Evolutionary conservation across 2,888 invertebrate species (phyloP).

Genomic region (Lottia scabra): DNA sequence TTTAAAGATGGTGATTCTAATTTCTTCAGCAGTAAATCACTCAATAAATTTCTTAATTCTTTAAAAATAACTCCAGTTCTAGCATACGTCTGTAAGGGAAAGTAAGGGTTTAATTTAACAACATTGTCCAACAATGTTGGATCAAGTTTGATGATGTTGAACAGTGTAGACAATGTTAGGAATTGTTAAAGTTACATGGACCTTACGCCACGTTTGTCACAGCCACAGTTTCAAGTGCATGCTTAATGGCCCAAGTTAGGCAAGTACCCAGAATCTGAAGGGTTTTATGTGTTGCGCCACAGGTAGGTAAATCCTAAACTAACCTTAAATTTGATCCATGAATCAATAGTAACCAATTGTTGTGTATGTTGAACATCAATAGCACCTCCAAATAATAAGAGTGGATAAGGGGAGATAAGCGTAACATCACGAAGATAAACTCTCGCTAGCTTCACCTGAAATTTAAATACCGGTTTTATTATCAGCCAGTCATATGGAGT

Average conservation of each 20-base stretch:
- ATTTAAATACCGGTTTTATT: too few species aligned
- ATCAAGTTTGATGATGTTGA: too few species aligned
- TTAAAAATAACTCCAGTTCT: conserved; percentile 66
- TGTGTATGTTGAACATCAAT: conserved; percentile 67
- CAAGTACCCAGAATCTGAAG: too few species aligned
- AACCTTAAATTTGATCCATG: conserved; percentile 68
- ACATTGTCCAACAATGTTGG: too few species aligned
- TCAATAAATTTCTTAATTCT: conserved; percentile 58
- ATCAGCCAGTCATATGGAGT: too few species aligned
- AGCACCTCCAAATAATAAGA: conserved; percentile 87
- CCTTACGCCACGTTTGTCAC: too few species aligned
- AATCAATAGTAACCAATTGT: conserved; percentile 70
- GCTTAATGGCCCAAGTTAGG: too few species aligned
- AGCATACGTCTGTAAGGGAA: conserved; percentile 56
- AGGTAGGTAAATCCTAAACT: too few species aligned
- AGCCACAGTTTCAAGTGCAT: too few species aligned
- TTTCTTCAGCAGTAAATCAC: conserved; percentile 57
- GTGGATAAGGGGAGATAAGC: conserved; percentile 82
- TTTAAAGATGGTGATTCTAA: conserved; percentile 52
- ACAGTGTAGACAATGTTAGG: too few species aligned
- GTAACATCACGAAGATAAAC: conserved; percentile 85
- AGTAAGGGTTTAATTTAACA: not conserved
- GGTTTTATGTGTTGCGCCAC: too few species aligned
- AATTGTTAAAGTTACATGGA: too few species aligned
- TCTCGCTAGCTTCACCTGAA: conserved; percentile 59